Evolutionary conservation across 2,888 invertebrate genomes (phyloP), one percentile per base, ranked within the genome.

Genomic region (Lasiommata megera): DNA sequence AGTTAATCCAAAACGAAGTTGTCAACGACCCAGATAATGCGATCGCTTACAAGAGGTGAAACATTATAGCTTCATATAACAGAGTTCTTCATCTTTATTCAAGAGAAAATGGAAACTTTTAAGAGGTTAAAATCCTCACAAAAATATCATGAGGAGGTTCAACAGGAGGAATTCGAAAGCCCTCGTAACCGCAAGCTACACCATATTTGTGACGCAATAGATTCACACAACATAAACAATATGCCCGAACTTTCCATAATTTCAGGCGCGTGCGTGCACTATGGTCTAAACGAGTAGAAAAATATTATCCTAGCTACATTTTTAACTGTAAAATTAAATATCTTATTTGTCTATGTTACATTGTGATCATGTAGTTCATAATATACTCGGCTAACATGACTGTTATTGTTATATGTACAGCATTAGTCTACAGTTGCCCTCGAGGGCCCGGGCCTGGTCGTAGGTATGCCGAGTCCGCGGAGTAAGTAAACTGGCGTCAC

Each of bases 261-360:
- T 34, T 23, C 44, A 31, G 18, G 43, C n/a, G 28, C 50, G 11
- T 6, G 9, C 38, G 8, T 48, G 14, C 18, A 18, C 55, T 50
- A 48, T 50, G 17, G 18, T 17, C 12, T 47, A 31, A 37, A 38
- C 17, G 43, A 50, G 54, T 58, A 58, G 38, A 58, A 58, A 58
- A 58, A 58, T 58, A 58, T 58, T 46, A 57, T 28, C 47, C 41
- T 47, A 56, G 36, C 51, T 40, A 52, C 40, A n/a, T 34, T 28
- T 8, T 12, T 12, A 29, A 11, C 14, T 2, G 8, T n/a, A 46
- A 31, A 31, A 46, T 29, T 5, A 31, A 46, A 46, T 31, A 46
- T 46, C 46, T 46, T 31, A 31, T 31, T 16, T 29, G 28, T 1
- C 2, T 29, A 46, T 46, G 6, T 31, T 46, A 31, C 46, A 31